Evolutionary conservation across 2,888 invertebrate genomes (phyloP).

Genomic region (Amiota communis): DNA sequence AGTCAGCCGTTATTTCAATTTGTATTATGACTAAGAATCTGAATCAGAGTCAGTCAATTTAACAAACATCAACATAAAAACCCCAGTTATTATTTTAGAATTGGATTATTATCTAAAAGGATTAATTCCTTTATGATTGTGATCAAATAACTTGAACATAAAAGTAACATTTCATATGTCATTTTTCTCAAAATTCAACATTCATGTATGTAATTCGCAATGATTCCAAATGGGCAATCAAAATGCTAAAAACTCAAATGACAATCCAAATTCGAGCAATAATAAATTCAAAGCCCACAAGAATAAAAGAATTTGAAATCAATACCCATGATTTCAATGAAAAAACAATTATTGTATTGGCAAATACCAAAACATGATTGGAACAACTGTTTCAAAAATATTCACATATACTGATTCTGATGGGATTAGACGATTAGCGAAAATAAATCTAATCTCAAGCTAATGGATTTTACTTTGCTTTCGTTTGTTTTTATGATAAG

Average conservation of each 20-base stretch:
- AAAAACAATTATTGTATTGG: constrained; percentile 25
- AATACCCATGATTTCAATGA: constrained; percentile 4
- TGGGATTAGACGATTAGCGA: constrained; percentile 56
- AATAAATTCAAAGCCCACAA: not conserved
- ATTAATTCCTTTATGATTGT: no score
- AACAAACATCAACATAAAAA: no score
- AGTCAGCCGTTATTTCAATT: no score
- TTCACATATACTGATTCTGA: constrained; percentile 35
- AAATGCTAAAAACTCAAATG: constrained; percentile 14
- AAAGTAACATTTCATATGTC: no score
- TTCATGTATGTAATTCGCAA: no score
- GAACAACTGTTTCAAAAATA: constrained; percentile 23
- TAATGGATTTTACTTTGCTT: constrained; percentile 34
- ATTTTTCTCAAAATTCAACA: no score
- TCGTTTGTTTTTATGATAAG: no score
- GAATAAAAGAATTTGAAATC: constrained; percentile 9
- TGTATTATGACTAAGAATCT: no score
- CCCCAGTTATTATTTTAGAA: no score
- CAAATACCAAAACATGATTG: not conserved
- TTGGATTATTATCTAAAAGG: no score
- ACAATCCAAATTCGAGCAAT: not conserved
- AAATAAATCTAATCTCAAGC: constrained; percentile 37
- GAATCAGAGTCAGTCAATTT: no score
- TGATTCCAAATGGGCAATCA: not conserved
- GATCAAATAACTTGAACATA: no score